A percentile compares a stretch with the other conserved stretches of the same genome.
phyloP scores from a whole-genome alignment of 2,797 vertebrate genomes.

The Myiotriccus ornatus region DNA sequence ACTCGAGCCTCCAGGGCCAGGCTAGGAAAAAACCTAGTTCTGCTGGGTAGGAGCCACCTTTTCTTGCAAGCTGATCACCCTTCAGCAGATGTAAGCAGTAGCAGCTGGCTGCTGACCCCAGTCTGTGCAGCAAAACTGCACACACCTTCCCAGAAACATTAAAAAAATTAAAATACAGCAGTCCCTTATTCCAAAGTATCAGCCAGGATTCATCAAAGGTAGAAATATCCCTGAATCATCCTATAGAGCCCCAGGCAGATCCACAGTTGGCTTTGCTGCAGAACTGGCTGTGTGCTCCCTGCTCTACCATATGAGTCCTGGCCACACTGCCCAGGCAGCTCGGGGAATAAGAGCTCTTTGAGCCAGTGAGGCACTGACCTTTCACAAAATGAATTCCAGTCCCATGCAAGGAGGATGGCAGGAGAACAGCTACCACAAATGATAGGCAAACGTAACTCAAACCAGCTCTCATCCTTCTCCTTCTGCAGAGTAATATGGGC shows the following conservation, averaged over 20 bases:
- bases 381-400: slow-evolving; percentile 23
- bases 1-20: neutral
- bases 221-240: slow-evolving; percentile 51
- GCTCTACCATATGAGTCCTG: neutral
- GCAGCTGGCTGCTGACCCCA: slow-evolving; percentile 43
- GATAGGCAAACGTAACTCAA: slow-evolving; percentile 49
- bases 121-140: slow-evolving; percentile 31
- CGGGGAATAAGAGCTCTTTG: slow-evolving; percentile 29
- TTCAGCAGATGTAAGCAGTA: slow-evolving; percentile 43
- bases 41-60: slow-evolving; percentile 53
- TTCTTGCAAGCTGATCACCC: slow-evolving; percentile 40
- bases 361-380: slow-evolving; percentile 33
- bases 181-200: slow-evolving; percentile 22
- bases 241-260: neutral
- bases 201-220: slow-evolving; percentile 48
- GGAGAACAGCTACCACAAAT: slow-evolving; percentile 55
- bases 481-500: neutral
- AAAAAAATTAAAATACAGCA: neutral
- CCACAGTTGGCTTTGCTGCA: slow-evolving; percentile 22
- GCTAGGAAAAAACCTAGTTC: slow-evolving; percentile 8
- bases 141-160: slow-evolving; percentile 46
- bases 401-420: slow-evolving; percentile 28
- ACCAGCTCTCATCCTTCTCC: slow-evolving; percentile 40
- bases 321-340: neutral
- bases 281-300: neutral